Evolutionary conservation across 1,140 invertebrate species (phyloP).

Genomic region (Atta cephalotes): DNA sequence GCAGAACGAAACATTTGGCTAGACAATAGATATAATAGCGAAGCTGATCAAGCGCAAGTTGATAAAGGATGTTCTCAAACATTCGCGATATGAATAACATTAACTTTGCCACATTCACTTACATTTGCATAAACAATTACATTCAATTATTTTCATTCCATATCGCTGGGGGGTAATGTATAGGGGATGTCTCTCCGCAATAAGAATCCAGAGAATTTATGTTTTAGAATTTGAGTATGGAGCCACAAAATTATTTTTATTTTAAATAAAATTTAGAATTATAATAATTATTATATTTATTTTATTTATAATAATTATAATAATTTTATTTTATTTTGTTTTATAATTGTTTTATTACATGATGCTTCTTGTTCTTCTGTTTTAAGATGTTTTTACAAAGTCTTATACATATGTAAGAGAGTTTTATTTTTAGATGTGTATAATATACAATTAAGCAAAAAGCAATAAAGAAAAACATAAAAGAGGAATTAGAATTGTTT

Average conservation of each 20-base stretch:
- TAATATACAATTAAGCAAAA: not conserved
- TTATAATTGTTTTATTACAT: not conserved
- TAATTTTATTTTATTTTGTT: not conserved
- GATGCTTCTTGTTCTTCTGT: not conserved
- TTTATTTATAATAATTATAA: no score
- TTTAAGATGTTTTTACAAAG: not conserved
- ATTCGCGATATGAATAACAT: not conserved
- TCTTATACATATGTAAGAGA: not conserved
- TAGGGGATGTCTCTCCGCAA: not conserved
- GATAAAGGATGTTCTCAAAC: slow-evolving; percentile 10
- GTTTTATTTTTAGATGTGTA: not conserved
- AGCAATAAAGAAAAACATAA: not conserved
- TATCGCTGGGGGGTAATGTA: not conserved
- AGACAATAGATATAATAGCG: slow-evolving; percentile 13
- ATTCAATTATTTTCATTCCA: not conserved
- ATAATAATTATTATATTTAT: no score
- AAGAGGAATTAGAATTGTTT: not conserved
- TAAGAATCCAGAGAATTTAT: not conserved
- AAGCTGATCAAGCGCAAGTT: slow-evolving; percentile 16
- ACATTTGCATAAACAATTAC: slow-evolving; percentile 10
- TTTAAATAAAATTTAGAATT: no score
- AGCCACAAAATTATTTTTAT: no score
- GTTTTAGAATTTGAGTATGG: not conserved
- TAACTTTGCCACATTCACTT: slow-evolving; percentile 5
- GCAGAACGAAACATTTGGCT: slow-evolving; percentile 3